Conservation (phyloP, 37 sponge, comb jelly and placozoan genomes). For the Geodia barretti region DNA sequence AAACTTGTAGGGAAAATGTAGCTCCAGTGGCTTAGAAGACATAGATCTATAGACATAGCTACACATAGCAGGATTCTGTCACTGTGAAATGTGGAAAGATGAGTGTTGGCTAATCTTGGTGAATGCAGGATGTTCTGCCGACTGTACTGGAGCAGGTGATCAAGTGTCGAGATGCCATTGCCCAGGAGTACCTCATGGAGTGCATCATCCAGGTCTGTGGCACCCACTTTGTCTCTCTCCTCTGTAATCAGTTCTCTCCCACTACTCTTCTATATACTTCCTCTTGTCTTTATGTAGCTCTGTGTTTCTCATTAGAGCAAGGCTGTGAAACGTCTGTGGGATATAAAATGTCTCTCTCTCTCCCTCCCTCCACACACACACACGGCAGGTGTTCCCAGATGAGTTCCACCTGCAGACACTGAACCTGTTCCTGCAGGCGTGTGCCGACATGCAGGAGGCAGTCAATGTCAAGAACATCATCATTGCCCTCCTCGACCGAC, state of each 20-base stretch:
- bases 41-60: neutral
- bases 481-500: slow-evolving; percentile 87
- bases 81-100: too few species aligned
- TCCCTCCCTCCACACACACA: too few species aligned
- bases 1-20: too few species aligned
- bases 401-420: slow-evolving; percentile 97
- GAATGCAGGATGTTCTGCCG: slow-evolving; percentile 68
- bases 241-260: neutral
- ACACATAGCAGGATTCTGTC: neutral
- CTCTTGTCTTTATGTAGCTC: neutral
- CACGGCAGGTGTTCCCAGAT: slow-evolving; percentile 95
- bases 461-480: slow-evolving; percentile 97
- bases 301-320: too few species aligned
- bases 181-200: slow-evolving; percentile 99
- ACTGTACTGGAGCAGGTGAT: slow-evolving; percentile 95
- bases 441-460: slow-evolving; percentile 76
- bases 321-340: too few species aligned
- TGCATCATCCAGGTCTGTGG: slow-evolving; percentile 92
- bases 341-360: too few species aligned
- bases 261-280: neutral
- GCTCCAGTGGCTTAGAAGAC: neutral
- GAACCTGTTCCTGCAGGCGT: slow-evolving; percentile 82
- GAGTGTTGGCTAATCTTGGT: neutral
- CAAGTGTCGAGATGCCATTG: slow-evolving; percentile 93
- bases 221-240: neutral